phyloP scores from a whole-genome alignment of 2,888 invertebrate genomes.

The Trichopria drosophilae region DNA sequence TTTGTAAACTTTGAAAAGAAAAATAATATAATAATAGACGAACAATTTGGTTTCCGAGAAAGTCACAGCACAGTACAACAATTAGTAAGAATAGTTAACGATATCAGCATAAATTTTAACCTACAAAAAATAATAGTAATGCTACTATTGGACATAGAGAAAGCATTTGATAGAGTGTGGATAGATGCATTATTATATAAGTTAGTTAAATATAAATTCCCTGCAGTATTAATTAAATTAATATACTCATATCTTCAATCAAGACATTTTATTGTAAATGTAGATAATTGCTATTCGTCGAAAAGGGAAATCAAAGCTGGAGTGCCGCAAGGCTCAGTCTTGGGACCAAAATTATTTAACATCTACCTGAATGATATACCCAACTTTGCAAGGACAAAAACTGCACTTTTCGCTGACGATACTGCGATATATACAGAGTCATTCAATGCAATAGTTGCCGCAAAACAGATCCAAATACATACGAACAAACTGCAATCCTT shows the following conservation, averaged over 20 bases:
- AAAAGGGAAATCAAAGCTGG: constrained; percentile 28
- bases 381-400: constrained; percentile 20
- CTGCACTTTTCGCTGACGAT: constrained; percentile 34
- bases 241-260: constrained; percentile 37
- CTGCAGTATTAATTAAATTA: constrained; percentile 36
- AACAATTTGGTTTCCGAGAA: constrained; percentile 46
- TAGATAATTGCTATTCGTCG: constrained; percentile 26
- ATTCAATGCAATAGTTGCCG: constrained; percentile 29
- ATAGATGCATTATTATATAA: constrained; percentile 43
- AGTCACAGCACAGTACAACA: constrained; percentile 43
- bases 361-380: constrained; percentile 35
- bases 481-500: constrained; percentile 15
- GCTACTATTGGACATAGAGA: constrained; percentile 45
- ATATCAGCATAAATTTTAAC: constrained; percentile 40
- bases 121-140: constrained; percentile 38
- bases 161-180: too few species aligned
- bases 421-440: constrained; percentile 37
- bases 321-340: constrained; percentile 33
- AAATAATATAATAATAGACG: constrained; percentile 28
- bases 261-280: constrained; percentile 33
- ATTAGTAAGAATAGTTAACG: constrained; percentile 40
- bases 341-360: constrained; percentile 35
- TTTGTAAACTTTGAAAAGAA: constrained; percentile 23
- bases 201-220: constrained; percentile 37
- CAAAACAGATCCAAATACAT: constrained; percentile 33